Percentiles rank a stretch among this genome's conserved stretches.
These are phyloP conservation scores for Karalla daura DNA, from an alignment of 2,797 vertebrate genomes.

Conservation along the genomic window DNA sequence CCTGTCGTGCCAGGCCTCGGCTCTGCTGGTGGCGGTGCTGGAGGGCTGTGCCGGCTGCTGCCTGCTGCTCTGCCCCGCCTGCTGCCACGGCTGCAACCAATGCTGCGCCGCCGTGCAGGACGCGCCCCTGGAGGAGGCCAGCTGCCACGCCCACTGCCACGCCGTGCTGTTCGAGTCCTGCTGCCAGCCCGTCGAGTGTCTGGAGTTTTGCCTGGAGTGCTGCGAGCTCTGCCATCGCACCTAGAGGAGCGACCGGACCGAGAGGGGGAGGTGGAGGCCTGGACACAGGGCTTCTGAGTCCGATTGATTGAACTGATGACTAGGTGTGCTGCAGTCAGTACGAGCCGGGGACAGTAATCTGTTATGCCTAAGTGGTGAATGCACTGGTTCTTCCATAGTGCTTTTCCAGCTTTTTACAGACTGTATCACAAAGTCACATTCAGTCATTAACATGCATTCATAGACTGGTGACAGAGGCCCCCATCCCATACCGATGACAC, in stretches of 20 bases:
- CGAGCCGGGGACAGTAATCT: no score
- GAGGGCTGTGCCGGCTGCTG: constrained; percentile 55
- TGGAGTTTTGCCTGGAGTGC: constrained; percentile 82
- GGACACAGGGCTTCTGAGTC: no score
- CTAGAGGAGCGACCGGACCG: constrained; percentile 37
- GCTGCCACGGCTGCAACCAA: constrained; percentile 75
- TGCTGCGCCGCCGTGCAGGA: constrained; percentile 68
- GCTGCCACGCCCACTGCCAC: constrained; percentile 82
- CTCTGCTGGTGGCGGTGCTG: constrained; percentile 65
- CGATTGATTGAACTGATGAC: no score
- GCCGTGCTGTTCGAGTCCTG: constrained; percentile 80
- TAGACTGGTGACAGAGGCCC: no score
- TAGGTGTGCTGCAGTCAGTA: no score
- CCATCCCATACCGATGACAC: no score
- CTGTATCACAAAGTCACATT: no score
- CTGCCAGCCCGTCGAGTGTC: constrained; percentile 78
- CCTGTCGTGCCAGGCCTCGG: constrained; percentile 53
- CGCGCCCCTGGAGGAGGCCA: constrained; percentile 74
- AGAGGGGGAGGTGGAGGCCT: no score
- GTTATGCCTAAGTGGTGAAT: no score
- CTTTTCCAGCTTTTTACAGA: no score
- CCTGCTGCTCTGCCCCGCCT: constrained; percentile 65
- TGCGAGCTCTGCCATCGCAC: constrained; percentile 76
- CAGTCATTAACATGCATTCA: no score
- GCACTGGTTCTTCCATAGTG: no score